Conservation (phyloP, 1,140 invertebrate species). For the Drosophila varians region DNA sequence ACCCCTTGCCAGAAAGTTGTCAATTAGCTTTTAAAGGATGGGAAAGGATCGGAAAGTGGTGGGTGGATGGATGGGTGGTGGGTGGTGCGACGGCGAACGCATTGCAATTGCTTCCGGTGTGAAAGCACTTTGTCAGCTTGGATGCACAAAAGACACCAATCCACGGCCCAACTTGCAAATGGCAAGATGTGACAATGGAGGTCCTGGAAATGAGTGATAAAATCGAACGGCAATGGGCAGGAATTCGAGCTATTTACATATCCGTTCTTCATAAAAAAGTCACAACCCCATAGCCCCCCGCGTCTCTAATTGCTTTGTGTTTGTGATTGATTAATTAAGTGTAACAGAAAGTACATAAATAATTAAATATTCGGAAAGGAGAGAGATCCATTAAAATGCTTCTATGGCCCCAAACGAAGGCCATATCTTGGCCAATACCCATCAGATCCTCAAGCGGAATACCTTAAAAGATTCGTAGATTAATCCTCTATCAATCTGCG, state of each 20-base stretch:
- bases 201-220: neutral
- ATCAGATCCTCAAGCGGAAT: too few species aligned
- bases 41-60: neutral
- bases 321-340: neutral
- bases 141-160: slow-evolving; percentile 58
- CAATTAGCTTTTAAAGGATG: slow-evolving; percentile 45
- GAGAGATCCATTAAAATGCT: too few species aligned
- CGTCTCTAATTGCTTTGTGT: neutral
- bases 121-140: slow-evolving; percentile 75
- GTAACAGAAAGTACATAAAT: neutral
- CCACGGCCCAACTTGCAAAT: slow-evolving; percentile 6
- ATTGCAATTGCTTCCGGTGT: slow-evolving; percentile 78
- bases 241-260: neutral
- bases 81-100: slow-evolving; percentile 54
- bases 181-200: neutral
- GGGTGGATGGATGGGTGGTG: neutral
- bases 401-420: too few species aligned
- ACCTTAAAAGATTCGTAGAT: too few species aligned
- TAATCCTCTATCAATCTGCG: too few species aligned
- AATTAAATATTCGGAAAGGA: neutral
- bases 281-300: neutral
- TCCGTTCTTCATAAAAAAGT: neutral
- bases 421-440: too few species aligned
- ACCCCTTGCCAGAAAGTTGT: slow-evolving; percentile 41
- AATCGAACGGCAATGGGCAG: neutral